Evolutionary conservation across 2,797 vertebrate species (phyloP).

Genomic region (Cyclura pinguis): DNA sequence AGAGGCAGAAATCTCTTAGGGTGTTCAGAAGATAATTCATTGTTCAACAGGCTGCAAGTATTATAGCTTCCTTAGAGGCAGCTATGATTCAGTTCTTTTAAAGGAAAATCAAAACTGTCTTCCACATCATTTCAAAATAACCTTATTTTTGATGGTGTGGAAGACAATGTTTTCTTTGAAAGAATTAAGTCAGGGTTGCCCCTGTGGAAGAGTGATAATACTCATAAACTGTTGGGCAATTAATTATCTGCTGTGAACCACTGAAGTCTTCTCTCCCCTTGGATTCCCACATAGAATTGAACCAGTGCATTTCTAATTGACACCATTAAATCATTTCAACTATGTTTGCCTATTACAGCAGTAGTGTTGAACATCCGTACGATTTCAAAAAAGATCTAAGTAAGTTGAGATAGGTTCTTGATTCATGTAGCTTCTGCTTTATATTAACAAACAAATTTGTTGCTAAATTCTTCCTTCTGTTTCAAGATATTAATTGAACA

Average conservation of each 20-base stretch:
- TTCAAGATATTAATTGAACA: conserved; percentile 43
- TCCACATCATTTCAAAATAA: neutral
- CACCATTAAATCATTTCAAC: neutral
- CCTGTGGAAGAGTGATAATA: neutral
- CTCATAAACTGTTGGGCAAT: neutral
- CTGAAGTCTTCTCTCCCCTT: neutral
- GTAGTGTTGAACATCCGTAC: neutral
- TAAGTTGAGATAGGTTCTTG: conserved; percentile 10
- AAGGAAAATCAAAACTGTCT: neutral
- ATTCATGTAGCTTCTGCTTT: conserved; percentile 15
- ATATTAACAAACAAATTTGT: neutral
- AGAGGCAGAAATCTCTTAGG: neutral
- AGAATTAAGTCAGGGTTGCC: neutral
- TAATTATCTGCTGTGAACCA: neutral
- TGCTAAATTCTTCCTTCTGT: neutral
- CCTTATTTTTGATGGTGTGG: neutral
- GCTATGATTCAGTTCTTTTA: neutral
- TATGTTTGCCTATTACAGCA: neutral
- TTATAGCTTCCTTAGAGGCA: neutral
- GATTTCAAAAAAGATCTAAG: neutral
- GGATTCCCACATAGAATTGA: neutral
- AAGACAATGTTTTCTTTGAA: neutral
- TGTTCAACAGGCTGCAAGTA: neutral
- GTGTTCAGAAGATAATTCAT: neutral
- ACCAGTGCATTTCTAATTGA: neutral